These are phyloP conservation scores for Solenopsis invicta DNA, from an alignment of 1,140 invertebrate genomes.

Conservation along the genomic window DNA sequence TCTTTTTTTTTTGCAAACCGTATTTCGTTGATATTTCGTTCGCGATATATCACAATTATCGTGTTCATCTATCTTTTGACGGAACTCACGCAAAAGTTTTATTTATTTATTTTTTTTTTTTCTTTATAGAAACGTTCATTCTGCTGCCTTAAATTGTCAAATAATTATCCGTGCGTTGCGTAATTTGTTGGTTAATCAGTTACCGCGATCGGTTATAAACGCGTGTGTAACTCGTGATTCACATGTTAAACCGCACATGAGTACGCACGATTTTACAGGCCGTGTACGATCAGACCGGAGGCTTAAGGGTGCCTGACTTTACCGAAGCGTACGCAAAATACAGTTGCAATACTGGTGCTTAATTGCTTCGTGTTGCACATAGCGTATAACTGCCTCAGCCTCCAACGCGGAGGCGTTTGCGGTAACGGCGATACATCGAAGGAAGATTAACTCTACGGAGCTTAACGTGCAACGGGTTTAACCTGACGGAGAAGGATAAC, in stretches of 20 bases:
- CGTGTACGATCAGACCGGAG: conserved; percentile 6
- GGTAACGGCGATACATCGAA: conserved; percentile 53
- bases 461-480: conserved; percentile 37
- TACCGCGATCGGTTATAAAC: conserved; percentile 11
- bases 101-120: not conserved
- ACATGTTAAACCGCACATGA: not conserved
- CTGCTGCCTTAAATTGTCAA: not conserved
- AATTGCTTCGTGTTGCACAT: conserved; percentile 65
- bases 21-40: not conserved
- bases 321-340: conserved; percentile 29
- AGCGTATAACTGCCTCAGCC: conserved; percentile 16
- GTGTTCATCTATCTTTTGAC: not conserved
- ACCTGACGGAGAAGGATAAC: conserved; percentile 34
- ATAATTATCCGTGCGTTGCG: not conserved
- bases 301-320: conserved; percentile 26
- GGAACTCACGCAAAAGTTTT: not conserved
- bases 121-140: not conserved
- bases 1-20: not conserved
- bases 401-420: conserved; percentile 53
- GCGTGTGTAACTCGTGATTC: not conserved
- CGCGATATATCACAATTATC: conserved; percentile 19
- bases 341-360: conserved; percentile 41
- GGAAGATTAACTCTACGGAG: conserved; percentile 49
- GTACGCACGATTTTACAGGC: conserved; percentile 18
- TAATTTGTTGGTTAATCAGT: not conserved